Evolutionary conservation across 2,113 vertebrate genomes (phyloP), one percentile per base, ranked within the genome.

Genomic region (Plecotus auritus): DNA sequence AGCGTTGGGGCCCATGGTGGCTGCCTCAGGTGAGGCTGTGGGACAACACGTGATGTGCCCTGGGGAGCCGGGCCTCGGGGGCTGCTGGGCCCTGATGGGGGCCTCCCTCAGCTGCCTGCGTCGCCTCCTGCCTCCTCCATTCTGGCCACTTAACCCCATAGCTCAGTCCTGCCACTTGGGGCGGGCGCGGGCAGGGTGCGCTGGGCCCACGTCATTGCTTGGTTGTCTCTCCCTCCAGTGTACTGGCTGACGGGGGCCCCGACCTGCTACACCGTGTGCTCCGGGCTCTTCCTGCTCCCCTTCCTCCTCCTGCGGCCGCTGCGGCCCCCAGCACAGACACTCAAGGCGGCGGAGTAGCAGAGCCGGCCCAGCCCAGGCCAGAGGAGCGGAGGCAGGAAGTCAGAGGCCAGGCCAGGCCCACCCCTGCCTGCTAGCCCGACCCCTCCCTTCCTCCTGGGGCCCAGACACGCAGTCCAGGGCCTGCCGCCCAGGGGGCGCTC

Each of bases 211-310:
- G 4, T n/a, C 16, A 40, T 12, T 1, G 10, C 47, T 17, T 9
- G 5, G 6, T 20, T 1, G 0, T 86, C 59, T 93, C 72, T 93
- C 98, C 59, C 59, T 96, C 22, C 98, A 99, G 99, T 99, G 82
- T 99, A 99, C 97, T 99, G 99, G 99, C 98, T 99, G 97, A 98
- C 98, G 0, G 99, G 99, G 78, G 99, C 99, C 14, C 98, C 98
- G 91, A 69, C 97, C 40, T 99, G 99, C 96, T 99, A 99, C 95
- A 98, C 99, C 0, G 0, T 98, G 85, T 99, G 98, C 12, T 98
- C 99, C 0, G 98, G 92, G 35, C 97, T 98, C 22, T 99, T 99
- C 96, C 92, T 99, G 81, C 18, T 99, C 9, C 99, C 99, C 2
- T 96, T 99, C 61, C 0, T 97, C 78, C 97, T 99, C 26, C 98